phyloP scores from a whole-genome alignment of 2,888 invertebrate genomes.

The Poecilobothrus nobilitatus region DNA sequence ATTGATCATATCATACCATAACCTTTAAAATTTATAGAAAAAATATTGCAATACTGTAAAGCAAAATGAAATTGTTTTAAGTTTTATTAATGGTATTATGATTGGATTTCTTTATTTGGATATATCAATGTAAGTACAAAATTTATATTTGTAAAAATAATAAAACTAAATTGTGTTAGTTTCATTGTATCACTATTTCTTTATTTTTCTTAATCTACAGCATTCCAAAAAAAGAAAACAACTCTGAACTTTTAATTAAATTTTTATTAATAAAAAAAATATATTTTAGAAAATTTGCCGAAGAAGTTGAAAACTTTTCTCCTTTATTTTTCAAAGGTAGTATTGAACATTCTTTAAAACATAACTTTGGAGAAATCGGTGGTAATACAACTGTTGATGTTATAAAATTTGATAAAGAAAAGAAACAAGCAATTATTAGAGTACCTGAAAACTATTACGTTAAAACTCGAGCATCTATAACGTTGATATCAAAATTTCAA shows the following conservation, averaged over 20 bases:
- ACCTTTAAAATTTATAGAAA: too few species aligned
- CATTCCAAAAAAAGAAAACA: background rate
- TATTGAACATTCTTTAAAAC: conserved; percentile 46
- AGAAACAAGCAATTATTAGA: conserved; percentile 48
- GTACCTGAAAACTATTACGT: conserved; percentile 48
- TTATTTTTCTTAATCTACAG: too few species aligned
- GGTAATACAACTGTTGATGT: conserved; percentile 49
- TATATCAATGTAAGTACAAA: background rate
- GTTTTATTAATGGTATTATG: background rate
- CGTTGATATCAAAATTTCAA: conserved; percentile 47
- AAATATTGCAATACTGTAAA: too few species aligned
- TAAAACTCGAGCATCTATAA: conserved; percentile 51
- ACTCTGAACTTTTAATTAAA: background rate
- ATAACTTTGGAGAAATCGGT: conserved; percentile 53
- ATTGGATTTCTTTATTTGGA: background rate
- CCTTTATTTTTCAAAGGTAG: conserved; percentile 51
- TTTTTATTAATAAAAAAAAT: background rate
- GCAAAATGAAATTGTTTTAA: too few species aligned
- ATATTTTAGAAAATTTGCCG: background rate
- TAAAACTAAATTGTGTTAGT: too few species aligned
- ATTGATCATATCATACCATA: too few species aligned
- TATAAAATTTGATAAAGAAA: conserved; percentile 47
- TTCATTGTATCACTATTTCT: too few species aligned
- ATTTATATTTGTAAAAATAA: background rate
- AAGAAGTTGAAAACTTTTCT: conserved; percentile 32